Evolutionary conservation across 2,888 invertebrate species (phyloP).

Genomic region (Malachius bipustulatus): DNA sequence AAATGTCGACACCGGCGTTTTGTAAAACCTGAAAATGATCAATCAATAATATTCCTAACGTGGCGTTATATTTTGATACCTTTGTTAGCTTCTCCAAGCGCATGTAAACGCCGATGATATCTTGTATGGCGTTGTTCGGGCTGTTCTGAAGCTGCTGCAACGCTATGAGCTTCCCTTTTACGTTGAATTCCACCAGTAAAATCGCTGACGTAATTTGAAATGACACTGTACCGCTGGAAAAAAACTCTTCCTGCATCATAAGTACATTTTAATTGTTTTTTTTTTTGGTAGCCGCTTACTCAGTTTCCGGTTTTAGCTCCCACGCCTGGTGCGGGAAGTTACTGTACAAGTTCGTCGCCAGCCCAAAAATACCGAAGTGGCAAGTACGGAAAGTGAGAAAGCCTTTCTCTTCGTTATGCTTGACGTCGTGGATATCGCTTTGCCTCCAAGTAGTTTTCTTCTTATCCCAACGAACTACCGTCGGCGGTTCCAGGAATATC

Average conservation of each 20-base stretch:
- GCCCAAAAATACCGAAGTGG: conserved; percentile 53
- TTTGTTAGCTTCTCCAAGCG: conserved; percentile 47
- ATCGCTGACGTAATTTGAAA: conserved; percentile 45
- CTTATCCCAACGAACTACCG: conserved; percentile 32
- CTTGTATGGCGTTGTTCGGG: conserved; percentile 47
- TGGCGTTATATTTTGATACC: conserved; percentile 34
- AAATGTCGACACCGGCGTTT: neutral
- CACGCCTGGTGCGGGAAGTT: conserved; percentile 80
- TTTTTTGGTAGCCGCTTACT: conserved; percentile 32
- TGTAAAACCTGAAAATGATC: conserved; percentile 7
- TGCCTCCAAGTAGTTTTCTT: conserved; percentile 28
- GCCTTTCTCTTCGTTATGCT: conserved; percentile 77
- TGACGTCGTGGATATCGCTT: conserved; percentile 35
- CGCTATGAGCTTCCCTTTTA: conserved; percentile 37
- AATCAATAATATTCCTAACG: too few relatives aligned
- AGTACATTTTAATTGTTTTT: too few relatives aligned
- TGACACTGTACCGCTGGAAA: conserved; percentile 41
- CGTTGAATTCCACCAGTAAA: conserved; percentile 44
- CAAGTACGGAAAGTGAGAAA: conserved; percentile 66
- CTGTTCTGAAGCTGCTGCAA: conserved; percentile 46
- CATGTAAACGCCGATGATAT: conserved; percentile 48
- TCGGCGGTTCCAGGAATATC: conserved; percentile 33
- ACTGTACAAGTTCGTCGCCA: conserved; percentile 60
- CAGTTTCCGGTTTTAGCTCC: conserved; percentile 62
- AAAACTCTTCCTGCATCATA: too few relatives aligned